Evolutionary conservation across 2,888 invertebrate species (phyloP), one percentile per base, ranked within the genome.

Genomic region (Amblyjoppa fuscipennis): DNA sequence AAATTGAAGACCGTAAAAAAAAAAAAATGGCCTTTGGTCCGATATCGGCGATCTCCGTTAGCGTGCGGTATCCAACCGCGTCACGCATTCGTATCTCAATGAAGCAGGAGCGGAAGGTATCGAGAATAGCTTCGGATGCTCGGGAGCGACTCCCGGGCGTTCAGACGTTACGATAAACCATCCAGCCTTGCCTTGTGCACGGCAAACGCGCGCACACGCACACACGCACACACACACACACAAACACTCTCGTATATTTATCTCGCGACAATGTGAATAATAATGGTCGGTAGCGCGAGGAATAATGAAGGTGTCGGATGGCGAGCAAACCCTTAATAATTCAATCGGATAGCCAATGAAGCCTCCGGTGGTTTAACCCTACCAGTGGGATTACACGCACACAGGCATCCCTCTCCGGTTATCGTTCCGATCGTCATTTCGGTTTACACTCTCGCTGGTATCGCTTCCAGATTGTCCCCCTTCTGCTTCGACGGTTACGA

Each of bases 281-380:
- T 78, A 83, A 83, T 78, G 74, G 68, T 68, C 59, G 38, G 64
- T 78, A 78, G 78, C 64, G 49, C 49, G 73, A 78, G 83, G 73
- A 83, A 83, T 83, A 83, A 83, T 78, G 83, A 73, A 78, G 74
- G 78, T 83, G 83, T 83, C 83, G 49, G 74, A 78, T 78, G 73
- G 49, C 69, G 71, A 69, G 83, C 73, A 78, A 83, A 78, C 83
- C 78, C 78, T 83, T 83, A 83, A 83, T 83, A 83, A 83, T 83
- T 83, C 78, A 78, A 83, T 83, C 78, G 83, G 83, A 78, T 83
- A 83, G 68, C 81, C 41, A 76, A 76, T 71, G 70, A 70, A 71
- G 81, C 70, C 75, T 70, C 81, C 34, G 64, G 75, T 75, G 41
- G 61, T 75, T 49, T 51, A 81, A 80, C 66, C 80, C 73, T 41